Conservation (phyloP, 2,113 vertebrate species). For the Scatophagus argus region DNA sequence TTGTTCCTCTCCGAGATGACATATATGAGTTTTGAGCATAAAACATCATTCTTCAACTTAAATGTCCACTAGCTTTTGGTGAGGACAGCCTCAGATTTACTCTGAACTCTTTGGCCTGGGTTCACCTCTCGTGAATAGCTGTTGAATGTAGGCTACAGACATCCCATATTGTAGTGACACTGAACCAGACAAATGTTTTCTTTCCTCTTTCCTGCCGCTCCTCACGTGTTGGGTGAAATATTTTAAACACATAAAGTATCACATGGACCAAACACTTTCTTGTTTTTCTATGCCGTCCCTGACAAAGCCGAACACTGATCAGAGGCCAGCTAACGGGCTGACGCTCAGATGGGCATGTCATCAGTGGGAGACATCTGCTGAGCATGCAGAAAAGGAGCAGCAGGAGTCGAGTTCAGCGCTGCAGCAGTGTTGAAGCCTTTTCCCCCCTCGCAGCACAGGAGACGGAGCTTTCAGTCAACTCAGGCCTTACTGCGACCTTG, state of each 20-base stretch:
- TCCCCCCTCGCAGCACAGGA: conserved; percentile 19
- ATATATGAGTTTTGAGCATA: not conserved
- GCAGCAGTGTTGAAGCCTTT: conserved; percentile 38
- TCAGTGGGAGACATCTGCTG: conserved; percentile 72
- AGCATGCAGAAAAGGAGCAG: conserved; percentile 50
- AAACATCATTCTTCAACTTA: not conserved
- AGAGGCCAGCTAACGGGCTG: conserved; percentile 3
- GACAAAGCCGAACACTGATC: conserved; percentile 29
- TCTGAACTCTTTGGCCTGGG: not conserved
- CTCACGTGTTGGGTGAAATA: not conserved
- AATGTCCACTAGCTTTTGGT: too few species aligned
- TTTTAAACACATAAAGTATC: not conserved
- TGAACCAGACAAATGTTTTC: conserved; percentile 2
- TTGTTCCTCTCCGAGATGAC: too few species aligned
- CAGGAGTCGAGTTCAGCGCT: conserved; percentile 52
- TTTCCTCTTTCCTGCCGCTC: conserved; percentile 2
- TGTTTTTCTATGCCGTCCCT: conserved; percentile 17
- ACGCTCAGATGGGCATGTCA: conserved; percentile 48
- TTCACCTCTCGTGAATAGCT: not conserved
- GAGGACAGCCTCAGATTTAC: not conserved
- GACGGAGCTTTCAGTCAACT: conserved; percentile 18
- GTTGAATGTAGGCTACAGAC: not conserved
- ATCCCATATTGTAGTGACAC: not conserved
- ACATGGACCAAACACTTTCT: conserved; percentile 5
- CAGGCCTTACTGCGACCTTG: conserved; percentile 40